These are phyloP conservation scores for Nothoprocta perdicaria DNA, from an alignment of 2,113 vertebrate genomes.

Conservation along the genomic window DNA sequence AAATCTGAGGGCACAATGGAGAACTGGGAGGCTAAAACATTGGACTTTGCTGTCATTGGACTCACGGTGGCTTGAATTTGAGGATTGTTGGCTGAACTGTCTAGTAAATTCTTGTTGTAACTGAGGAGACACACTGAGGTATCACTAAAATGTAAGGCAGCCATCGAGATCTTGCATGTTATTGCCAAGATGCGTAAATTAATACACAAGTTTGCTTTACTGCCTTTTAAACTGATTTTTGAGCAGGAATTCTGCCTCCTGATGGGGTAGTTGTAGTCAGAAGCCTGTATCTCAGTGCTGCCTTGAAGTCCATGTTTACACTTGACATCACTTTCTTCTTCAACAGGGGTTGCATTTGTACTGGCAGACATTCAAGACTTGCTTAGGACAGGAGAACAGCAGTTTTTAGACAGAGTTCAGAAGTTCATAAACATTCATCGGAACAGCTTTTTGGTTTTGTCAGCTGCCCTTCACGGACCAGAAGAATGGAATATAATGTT, in stretches of 20 bases:
- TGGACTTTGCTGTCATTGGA: not conserved
- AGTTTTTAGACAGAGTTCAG: conserved; percentile 77
- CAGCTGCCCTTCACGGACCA: conserved; percentile 81
- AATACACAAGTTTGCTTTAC: not conserved
- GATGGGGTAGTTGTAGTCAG: not conserved
- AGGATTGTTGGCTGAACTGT: not conserved
- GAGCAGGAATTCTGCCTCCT: not conserved
- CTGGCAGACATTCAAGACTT: conserved; percentile 81
- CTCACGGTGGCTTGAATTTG: not conserved
- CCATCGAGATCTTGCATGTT: not conserved
- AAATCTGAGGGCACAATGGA: not conserved
- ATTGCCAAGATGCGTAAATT: not conserved
- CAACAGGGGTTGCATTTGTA: conserved; percentile 89
- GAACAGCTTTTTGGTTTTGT: conserved; percentile 90
- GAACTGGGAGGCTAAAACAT: not conserved
- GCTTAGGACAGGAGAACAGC: conserved; percentile 70
- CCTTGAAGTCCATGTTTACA: not conserved
- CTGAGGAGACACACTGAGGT: not conserved
- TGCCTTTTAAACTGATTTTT: not conserved
- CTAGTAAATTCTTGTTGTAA: not conserved
- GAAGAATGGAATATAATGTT: conserved; percentile 83
- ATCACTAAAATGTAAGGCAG: not conserved
- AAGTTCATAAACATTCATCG: conserved; percentile 87
- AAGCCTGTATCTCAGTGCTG: not conserved
- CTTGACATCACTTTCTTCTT: conserved; percentile 12